A percentile compares a stretch with the other conserved stretches of the same genome.
Conservation (phyloP, 2,888 invertebrate species). For the Tiliacea citrago region DNA sequence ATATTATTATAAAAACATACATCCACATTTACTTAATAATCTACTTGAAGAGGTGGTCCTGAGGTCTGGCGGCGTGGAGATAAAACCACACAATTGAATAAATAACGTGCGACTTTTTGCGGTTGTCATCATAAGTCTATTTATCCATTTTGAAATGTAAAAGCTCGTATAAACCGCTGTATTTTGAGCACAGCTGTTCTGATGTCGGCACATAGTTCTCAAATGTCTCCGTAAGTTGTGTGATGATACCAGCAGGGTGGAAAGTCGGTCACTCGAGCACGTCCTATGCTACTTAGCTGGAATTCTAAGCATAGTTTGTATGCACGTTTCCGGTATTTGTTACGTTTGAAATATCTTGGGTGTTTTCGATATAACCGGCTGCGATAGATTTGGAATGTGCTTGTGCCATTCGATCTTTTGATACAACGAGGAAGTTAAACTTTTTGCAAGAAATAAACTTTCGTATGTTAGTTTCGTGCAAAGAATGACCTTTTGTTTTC, state of each 20-base stretch:
- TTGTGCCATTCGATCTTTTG: slow-evolving; percentile 16
- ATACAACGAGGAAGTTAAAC: slow-evolving; percentile 5
- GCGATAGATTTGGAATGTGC: slow-evolving; percentile 47
- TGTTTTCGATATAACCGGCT: slow-evolving; percentile 52
- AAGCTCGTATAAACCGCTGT: slow-evolving; percentile 10
- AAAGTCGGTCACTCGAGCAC: slow-evolving; percentile 76
- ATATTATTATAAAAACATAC: slow-evolving; percentile 2
- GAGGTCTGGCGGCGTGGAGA: slow-evolving; percentile 34
- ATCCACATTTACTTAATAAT: slow-evolving; percentile 23
- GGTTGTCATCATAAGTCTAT: slow-evolving; percentile 26
- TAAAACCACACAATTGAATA: slow-evolving; percentile 37
- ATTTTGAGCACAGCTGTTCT: slow-evolving; percentile 71
- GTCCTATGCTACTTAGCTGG: slow-evolving; percentile 69
- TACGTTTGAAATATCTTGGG: slow-evolving; percentile 62
- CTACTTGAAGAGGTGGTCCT: slow-evolving; percentile 30
- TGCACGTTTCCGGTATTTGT: slow-evolving; percentile 68
- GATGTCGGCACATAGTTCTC: slow-evolving; percentile 74
- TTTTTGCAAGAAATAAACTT: slow-evolving; percentile 23
- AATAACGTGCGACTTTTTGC: slow-evolving; percentile 30
- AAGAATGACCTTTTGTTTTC: slow-evolving; percentile 25
- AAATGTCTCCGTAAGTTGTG: slow-evolving; percentile 67
- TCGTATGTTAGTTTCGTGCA: slow-evolving; percentile 21
- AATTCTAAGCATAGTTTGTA: slow-evolving; percentile 69
- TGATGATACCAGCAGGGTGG: slow-evolving; percentile 66
- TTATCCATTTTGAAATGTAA: slow-evolving; percentile 33